Conservation (phyloP, 2,797 vertebrate genomes). For the Sciurus vulgaris region DNA sequence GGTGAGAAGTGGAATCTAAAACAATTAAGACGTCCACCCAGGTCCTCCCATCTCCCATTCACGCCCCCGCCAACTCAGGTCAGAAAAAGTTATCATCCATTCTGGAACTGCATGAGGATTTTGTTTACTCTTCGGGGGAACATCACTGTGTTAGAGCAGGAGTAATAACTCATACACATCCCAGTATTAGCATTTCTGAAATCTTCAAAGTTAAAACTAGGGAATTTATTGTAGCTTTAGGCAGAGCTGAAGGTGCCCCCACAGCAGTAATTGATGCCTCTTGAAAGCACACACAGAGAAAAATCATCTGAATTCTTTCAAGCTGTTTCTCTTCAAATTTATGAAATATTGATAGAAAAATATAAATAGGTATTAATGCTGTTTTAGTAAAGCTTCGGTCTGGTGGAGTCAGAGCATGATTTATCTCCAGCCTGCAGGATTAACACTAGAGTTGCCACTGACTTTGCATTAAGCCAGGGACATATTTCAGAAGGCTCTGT, state of each 20-base stretch:
- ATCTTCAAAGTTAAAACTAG: constrained; percentile 77
- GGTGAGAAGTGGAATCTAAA: constrained; percentile 48
- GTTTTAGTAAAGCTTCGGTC: constrained; percentile 73
- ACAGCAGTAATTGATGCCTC: constrained; percentile 75
- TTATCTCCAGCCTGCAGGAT: constrained; percentile 71
- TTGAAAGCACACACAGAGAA: constrained; percentile 61
- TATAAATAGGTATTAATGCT: constrained; percentile 79
- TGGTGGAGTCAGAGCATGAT: constrained; percentile 61
- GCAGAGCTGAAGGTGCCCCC: constrained; percentile 69
- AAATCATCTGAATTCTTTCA: constrained; percentile 78
- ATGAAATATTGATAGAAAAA: constrained; percentile 83
- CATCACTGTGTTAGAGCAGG: constrained; percentile 51
- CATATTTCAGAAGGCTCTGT: not conserved
- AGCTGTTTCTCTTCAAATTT: constrained; percentile 77
- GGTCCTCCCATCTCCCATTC: not conserved
- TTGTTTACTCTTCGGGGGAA: constrained; percentile 72
- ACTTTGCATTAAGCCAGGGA: constrained; percentile 35
- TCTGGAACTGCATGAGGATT: constrained; percentile 46
- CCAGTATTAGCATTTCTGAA: constrained; percentile 79
- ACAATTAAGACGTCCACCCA: not conserved
- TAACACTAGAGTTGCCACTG: constrained; percentile 52
- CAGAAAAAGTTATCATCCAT: not conserved
- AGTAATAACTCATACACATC: constrained; percentile 75
- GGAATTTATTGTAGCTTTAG: constrained; percentile 76
- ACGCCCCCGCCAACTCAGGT: not conserved